These are phyloP conservation scores for Elanoides forficatus DNA, from an alignment of 2,113 vertebrate genomes.

Conservation along the genomic window DNA sequence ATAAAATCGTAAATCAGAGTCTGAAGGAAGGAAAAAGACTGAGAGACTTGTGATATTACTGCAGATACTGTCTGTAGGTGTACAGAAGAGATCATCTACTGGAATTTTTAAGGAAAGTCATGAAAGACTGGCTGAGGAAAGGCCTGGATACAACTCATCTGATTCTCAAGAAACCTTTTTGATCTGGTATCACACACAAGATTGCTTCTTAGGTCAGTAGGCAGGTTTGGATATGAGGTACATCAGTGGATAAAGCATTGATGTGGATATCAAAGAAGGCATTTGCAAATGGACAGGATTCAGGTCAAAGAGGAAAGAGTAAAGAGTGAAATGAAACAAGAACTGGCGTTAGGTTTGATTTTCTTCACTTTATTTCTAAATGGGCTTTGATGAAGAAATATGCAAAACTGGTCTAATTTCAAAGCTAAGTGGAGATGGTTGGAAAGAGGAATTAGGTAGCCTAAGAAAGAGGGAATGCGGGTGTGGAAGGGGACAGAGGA, in stretches of 20 bases:
- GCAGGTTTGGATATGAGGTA: neutral
- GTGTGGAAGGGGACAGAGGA: neutral
- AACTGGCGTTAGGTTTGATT: neutral
- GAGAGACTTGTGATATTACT: neutral
- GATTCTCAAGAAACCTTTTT: constrained; percentile 26
- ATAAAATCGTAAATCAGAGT: constrained; percentile 3
- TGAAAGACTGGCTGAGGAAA: neutral
- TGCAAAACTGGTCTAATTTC: neutral
- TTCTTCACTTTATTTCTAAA: neutral
- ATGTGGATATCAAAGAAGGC: neutral
- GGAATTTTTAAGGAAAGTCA: constrained; percentile 4
- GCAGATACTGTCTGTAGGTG: neutral
- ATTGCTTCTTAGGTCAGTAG: neutral
- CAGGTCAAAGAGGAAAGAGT: neutral
- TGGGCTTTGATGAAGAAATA: neutral
- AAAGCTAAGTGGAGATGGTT: neutral
- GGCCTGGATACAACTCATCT: neutral
- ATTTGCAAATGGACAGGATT: neutral
- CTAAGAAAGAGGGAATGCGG: neutral
- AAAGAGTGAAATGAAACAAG: neutral
- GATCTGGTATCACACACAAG: neutral
- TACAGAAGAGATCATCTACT: neutral
- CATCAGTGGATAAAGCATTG: neutral
- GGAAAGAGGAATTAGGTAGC: neutral
- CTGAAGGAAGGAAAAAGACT: neutral